Conservation (phyloP, 1,140 invertebrate genomes). For the Archivesica marissinica region DNA sequence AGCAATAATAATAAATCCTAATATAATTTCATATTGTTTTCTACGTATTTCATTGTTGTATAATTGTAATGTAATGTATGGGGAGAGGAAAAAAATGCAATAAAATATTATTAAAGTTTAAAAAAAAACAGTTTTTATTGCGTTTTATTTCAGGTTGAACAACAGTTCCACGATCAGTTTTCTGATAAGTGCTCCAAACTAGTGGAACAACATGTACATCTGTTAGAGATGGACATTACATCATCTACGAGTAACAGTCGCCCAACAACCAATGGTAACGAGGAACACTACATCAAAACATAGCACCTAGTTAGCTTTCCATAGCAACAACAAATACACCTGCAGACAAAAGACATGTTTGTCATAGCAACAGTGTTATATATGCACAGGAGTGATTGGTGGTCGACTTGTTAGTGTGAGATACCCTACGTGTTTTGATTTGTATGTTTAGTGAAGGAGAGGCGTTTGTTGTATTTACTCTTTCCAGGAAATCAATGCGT, state of each 20-base stretch:
- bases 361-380: constrained; percentile 1
- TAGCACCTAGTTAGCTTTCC: constrained; percentile 1
- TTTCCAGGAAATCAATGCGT: neutral
- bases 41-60: no score
- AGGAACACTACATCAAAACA: constrained; percentile 36
- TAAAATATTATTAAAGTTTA: neutral
- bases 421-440: neutral
- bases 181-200: constrained; percentile 13
- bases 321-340: neutral
- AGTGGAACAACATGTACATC: constrained; percentile 18
- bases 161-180: constrained; percentile 30
- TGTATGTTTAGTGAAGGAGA: neutral
- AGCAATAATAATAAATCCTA: no score
- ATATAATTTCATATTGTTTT: no score
- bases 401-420: no score
- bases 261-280: constrained; percentile 25
- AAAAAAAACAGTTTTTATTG: neutral
- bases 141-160: constrained; percentile 29
- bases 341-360: neutral
- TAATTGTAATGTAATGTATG: no score
- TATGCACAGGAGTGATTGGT: neutral
- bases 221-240: constrained; percentile 22
- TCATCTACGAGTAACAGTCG: constrained; percentile 53
- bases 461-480: neutral
- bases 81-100: no score